A percentile compares a stretch with the other conserved stretches of the same genome.
These are phyloP conservation scores for Gobio gobio DNA, from an alignment of 2,113 vertebrate species.

Conservation along the genomic window DNA sequence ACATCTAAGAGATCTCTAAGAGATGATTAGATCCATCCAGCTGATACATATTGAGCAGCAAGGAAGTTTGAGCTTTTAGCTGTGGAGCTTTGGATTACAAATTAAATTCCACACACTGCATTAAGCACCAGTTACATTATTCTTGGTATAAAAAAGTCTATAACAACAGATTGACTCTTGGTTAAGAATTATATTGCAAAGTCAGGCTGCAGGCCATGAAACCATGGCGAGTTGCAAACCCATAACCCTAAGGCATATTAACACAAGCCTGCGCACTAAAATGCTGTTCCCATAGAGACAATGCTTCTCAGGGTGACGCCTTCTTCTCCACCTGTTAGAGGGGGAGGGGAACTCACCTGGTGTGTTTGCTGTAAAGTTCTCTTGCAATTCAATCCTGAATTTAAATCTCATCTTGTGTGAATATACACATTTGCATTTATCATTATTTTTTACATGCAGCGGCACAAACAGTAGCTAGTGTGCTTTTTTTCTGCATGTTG, in stretches of 20 bases:
- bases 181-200: neutral
- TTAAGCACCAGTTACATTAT: neutral
- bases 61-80: neutral
- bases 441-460: neutral
- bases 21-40: neutral
- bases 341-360: neutral
- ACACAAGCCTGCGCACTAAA: neutral
- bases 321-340: conserved; percentile 12
- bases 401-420: neutral
- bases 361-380: neutral
- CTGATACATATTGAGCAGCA: neutral
- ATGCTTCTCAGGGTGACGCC: conserved; percentile 9
- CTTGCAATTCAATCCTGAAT: neutral
- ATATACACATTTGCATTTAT: neutral
- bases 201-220: neutral
- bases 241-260: conserved; percentile 26
- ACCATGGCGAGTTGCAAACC: conserved; percentile 19
- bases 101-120: neutral
- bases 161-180: neutral
- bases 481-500: neutral
- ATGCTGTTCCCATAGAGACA: conserved; percentile 42
- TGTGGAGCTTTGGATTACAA: too few relatives aligned
- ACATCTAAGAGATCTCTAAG: too few relatives aligned
- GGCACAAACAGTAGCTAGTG: neutral
- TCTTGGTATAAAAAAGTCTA: neutral